Percentiles rank a stretch among this genome's conserved stretches.
These are phyloP conservation scores for Perithous albicinctus DNA, from an alignment of 2,888 invertebrate species.

Conservation along the genomic window DNA sequence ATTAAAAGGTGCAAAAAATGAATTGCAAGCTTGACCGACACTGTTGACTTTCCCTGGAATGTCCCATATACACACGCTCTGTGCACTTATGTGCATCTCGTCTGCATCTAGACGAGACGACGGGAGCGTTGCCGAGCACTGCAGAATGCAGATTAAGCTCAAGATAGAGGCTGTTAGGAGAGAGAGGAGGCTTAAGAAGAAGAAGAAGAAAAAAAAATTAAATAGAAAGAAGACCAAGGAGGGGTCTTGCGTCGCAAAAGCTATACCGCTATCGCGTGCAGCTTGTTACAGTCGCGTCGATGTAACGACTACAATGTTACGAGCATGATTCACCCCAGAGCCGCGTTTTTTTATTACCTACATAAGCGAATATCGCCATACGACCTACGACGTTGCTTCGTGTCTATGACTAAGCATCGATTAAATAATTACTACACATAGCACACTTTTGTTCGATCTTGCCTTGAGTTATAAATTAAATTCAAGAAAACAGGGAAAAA, in stretches of 20 bases:
- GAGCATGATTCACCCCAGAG: slow-evolving; percentile 36
- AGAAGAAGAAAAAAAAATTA: slow-evolving; percentile 15
- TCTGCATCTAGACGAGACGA: slow-evolving; percentile 19
- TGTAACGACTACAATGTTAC: slow-evolving; percentile 24
- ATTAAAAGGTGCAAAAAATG: too few relatives aligned
- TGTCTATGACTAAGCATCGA: slow-evolving; percentile 53
- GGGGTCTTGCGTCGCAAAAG: neutral
- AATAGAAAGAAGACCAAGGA: neutral
- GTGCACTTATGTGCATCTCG: slow-evolving; percentile 8
- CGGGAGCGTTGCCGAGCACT: slow-evolving; percentile 21
- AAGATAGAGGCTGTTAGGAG: slow-evolving; percentile 20
- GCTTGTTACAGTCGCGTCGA: neutral
- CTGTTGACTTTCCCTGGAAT: too few relatives aligned
- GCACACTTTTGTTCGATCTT: neutral
- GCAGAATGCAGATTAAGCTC: slow-evolving; percentile 33
- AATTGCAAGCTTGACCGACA: too few relatives aligned
- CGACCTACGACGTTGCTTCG: neutral
- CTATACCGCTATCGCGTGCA: slow-evolving; percentile 8
- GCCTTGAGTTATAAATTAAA: neutral
- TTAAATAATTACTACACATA: slow-evolving; percentile 45
- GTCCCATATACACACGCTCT: neutral
- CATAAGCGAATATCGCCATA: slow-evolving; percentile 28
- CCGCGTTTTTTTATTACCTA: slow-evolving; percentile 18
- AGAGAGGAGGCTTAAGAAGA: neutral
- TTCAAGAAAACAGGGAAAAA: neutral